These are phyloP conservation scores for Drosophila fulvimacula DNA, from an alignment of 2,888 invertebrate genomes.

Conservation along the genomic window DNA sequence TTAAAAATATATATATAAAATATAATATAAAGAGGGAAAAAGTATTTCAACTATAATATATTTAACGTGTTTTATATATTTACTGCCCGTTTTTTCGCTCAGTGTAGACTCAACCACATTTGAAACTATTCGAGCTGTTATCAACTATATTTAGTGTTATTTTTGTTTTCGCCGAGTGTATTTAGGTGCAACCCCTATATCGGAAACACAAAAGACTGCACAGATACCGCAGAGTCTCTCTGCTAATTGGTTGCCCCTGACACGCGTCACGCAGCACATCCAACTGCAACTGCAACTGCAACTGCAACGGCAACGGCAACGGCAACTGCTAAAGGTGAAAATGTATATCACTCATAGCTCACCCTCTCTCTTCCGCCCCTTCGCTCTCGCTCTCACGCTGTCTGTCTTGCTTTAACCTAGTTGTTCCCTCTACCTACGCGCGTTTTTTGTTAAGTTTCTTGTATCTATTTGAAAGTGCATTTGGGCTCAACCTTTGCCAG, in stretches of 20 bases:
- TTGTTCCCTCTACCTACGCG: slow-evolving; percentile 62
- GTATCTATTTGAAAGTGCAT: slow-evolving; percentile 43
- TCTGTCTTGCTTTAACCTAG: slow-evolving; percentile 47
- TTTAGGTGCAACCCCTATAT: slow-evolving; percentile 54
- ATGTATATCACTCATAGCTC: slow-evolving; percentile 33
- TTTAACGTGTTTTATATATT: too few relatives aligned
- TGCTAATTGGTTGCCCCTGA: slow-evolving; percentile 74
- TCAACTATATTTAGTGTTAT: background rate
- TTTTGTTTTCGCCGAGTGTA: slow-evolving; percentile 22
- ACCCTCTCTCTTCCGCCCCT: background rate
- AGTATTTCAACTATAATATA: too few relatives aligned
- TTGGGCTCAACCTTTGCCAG: slow-evolving; percentile 59
- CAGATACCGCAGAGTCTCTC: slow-evolving; percentile 60
- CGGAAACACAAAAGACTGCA: slow-evolving; percentile 66
- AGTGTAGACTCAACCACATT: background rate
- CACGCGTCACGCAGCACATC: slow-evolving; percentile 67
- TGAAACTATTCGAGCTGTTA: background rate
- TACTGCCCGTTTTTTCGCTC: background rate
- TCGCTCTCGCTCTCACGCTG: slow-evolving; percentile 1
- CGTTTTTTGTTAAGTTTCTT: slow-evolving; percentile 20
- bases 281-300: slow-evolving; percentile 32
- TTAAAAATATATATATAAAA: too few relatives aligned
- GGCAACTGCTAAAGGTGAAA: slow-evolving; percentile 57
- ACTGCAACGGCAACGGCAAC: slow-evolving; percentile 26
- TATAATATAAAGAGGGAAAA: too few relatives aligned